Base-by-base conservation (phyloP, 2,797 vertebrate species). In the Bufotes viridis region DNA sequence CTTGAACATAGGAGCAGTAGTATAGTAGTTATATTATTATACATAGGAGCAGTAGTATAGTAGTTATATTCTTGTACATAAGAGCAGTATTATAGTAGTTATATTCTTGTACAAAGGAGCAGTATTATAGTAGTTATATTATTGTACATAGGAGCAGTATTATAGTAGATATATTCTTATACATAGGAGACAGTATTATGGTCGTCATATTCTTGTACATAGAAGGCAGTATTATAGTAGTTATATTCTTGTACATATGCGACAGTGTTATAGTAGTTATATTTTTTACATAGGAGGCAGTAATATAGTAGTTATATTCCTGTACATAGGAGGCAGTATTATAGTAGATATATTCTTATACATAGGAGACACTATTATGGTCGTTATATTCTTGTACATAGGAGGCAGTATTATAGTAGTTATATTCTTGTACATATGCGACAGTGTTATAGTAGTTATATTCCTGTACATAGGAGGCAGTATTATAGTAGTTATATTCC, bases 101-200 rank as follows among this genome's bases (percentile, higher is more conserved):
- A 70, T 17, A 70, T 70, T 70, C 29, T 70, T 34, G 29, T 70
- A 17, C 1, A 70, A 34, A 34, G 29, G 14, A 18, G 69, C 15
- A 70, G 69, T 70, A 70, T 70, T 70, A 70, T 34, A 70, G 72
- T 75, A 75, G 72, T 75, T 51, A 75, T 75, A 75, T 75, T 51
- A 18, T 42, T 75, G 18, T 75, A 51, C 17, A 75, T 75, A 70
- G 69, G 29, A 2, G 63, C 63, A 67, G 63, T 67, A 67, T 67
- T 69, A 69, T 69, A 69, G 65, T 69, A 29, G 65, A 29, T 69
- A 26, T 69, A 69, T 29, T 69, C 65, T 69, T 26, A 5, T 65
- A 65, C 42, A 42, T 42, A 42, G 42, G 42, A 0, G 6, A 3
- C 42, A 42, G 42, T 42, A 42, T 42, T 42, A 42, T 42, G 6